Evolutionary conservation across 2,797 vertebrate genomes (phyloP), one percentile per base, ranked within the genome.

Genomic region (Syngnathus rostellatus): DNA sequence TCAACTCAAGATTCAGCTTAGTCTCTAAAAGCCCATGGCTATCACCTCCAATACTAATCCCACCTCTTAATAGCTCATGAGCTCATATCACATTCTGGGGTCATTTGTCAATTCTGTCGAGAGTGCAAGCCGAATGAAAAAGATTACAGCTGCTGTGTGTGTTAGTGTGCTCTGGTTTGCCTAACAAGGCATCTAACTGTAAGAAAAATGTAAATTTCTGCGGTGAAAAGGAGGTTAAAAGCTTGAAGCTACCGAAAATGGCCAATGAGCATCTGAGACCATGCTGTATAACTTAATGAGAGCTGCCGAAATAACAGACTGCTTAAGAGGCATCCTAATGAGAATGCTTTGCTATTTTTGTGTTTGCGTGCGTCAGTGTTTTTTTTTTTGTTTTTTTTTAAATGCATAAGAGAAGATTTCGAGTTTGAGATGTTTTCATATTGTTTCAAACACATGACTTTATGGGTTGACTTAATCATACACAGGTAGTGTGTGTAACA

Each of bases 101-200:
- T 62, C 21, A 50, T 61, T 63, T 40, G 66, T 59, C 37, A 62
- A 61, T 65, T 65, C 59, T 38, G 12, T 64, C 59, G 67, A 71
- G 68, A 76, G 68, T 62, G 64, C 12, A 46, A 57, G 53, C 59
- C 41, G 19, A 65, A 67, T 68, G 40, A 59, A 55, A 25, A 60
- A 39, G 19, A 39, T 7, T 16, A n/a, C 3, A 23, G 19, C 43
- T 46, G 10, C 41, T 37, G 41, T 17, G 46, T 50, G 50, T 48
- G 45, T 17, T 12, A 37, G 9, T 46, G 43, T 16, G 31, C 5
- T 50, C 6, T 50, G 25, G 2, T 62, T 45, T 4, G 12, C 17
- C 16, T 31, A 50, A 60, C 43, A 59, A 37, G 51, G 25, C 25
- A 45, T 66, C 54, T 58, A 48, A 63, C 37, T 46, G 31, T 63